Percentiles rank a stretch among this genome's conserved stretches.
Evolutionary conservation across 2,113 vertebrate genomes (phyloP).

Genomic region (Lampris megalopsis): DNA sequence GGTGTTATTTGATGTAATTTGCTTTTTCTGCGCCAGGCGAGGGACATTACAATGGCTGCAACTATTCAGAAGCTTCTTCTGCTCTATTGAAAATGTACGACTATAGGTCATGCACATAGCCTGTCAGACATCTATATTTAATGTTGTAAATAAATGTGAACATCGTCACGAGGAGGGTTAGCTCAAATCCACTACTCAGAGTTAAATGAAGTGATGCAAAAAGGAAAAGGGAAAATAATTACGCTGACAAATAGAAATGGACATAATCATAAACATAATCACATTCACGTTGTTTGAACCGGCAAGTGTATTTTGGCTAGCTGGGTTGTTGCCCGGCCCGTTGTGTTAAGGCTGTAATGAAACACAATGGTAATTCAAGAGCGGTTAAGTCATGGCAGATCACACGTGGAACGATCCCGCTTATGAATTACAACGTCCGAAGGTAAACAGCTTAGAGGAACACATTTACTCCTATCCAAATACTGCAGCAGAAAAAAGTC

Average conservation of each 20-base stretch:
- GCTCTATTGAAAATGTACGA: constrained; percentile 34
- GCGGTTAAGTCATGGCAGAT: too few relatives aligned
- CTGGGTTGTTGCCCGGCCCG: too few relatives aligned
- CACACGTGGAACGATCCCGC: too few relatives aligned
- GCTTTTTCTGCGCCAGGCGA: not conserved
- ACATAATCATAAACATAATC: too few relatives aligned
- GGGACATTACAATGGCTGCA: not conserved
- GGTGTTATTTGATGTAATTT: not conserved
- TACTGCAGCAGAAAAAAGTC: not conserved
- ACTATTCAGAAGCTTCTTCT: not conserved
- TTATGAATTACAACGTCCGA: too few relatives aligned
- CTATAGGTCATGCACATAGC: constrained; percentile 14
- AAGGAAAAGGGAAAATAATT: not conserved
- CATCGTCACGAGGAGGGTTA: not conserved
- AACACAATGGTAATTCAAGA: too few relatives aligned
- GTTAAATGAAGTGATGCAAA: not conserved
- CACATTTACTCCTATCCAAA: not conserved
- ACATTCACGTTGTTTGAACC: too few relatives aligned
- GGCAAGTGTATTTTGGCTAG: too few relatives aligned
- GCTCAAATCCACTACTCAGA: not conserved
- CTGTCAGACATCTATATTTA: constrained; percentile 7
- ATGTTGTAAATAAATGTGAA: not conserved
- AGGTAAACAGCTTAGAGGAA: too few relatives aligned
- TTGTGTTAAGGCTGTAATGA: too few relatives aligned
- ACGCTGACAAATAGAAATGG: too few relatives aligned